Conservation (phyloP, 2,888 invertebrate species). For the Agrotis puta region DNA sequence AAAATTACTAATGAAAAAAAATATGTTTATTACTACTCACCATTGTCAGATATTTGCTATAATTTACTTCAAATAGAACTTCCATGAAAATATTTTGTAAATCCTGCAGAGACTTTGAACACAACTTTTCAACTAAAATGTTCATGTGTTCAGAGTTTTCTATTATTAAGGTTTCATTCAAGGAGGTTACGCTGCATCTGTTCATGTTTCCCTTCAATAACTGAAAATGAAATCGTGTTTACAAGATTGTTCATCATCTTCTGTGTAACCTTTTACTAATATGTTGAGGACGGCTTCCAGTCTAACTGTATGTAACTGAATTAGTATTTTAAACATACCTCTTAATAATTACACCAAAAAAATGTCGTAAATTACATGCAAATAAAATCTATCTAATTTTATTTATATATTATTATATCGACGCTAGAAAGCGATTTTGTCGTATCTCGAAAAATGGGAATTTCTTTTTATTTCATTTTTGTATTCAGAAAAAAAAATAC, state of each 20-base stretch:
- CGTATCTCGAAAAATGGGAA: too few species aligned
- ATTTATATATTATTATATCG: too few species aligned
- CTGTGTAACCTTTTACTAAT: too few species aligned
- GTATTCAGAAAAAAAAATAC: too few species aligned
- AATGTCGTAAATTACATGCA: too few species aligned
- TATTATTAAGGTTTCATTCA: slow-evolving; percentile 70
- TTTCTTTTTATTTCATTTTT: too few species aligned
- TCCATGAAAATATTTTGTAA: slow-evolving; percentile 85
- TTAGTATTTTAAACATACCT: too few species aligned
- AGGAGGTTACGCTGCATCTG: slow-evolving; percentile 74
- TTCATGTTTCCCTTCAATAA: slow-evolving; percentile 77
- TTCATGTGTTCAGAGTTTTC: slow-evolving; percentile 72
- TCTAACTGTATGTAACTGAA: too few species aligned
- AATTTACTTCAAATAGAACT: slow-evolving; percentile 86
- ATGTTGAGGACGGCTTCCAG: too few species aligned
- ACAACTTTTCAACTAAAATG: slow-evolving; percentile 82
- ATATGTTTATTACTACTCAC: slow-evolving; percentile 75
- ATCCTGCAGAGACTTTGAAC: slow-evolving; percentile 79
- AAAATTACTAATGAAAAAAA: too few species aligned
- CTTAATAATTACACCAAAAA: neutral
- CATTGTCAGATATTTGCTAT: slow-evolving; percentile 89
- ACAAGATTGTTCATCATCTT: neutral
- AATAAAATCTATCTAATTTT: too few species aligned
- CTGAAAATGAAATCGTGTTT: slow-evolving; percentile 71
- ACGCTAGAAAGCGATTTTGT: too few species aligned